Evolutionary conservation across 2,797 vertebrate species (phyloP).

Genomic region (Peromyscus melanophrys): DNA sequence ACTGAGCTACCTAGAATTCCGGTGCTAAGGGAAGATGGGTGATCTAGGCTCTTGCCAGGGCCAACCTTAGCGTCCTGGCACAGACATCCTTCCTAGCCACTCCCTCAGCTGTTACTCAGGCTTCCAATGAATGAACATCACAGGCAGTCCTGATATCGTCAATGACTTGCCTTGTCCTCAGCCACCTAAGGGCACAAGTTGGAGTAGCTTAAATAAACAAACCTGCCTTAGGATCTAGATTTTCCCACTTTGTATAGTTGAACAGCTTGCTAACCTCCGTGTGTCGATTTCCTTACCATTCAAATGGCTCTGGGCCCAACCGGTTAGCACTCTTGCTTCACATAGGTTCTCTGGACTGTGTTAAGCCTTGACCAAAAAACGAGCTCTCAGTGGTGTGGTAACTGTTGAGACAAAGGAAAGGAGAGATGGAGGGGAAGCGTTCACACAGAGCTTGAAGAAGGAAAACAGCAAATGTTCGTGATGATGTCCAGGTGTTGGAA

Average conservation of each 20-base stretch:
- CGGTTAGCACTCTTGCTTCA: background rate
- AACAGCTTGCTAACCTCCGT: background rate
- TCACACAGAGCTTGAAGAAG: background rate
- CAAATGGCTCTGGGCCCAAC: background rate
- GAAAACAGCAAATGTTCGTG: background rate
- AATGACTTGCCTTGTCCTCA: background rate
- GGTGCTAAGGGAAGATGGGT: background rate
- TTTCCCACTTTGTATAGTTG: conserved; percentile 32
- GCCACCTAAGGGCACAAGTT: background rate
- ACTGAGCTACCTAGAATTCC: background rate
- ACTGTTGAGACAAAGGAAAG: background rate
- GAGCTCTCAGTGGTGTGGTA: background rate
- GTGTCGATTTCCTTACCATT: conserved; percentile 33
- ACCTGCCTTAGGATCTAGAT: conserved; percentile 6
- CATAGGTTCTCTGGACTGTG: background rate
- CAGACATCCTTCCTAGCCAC: accelerated
- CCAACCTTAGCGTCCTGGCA: background rate
- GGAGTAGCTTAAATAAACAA: background rate
- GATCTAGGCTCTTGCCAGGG: background rate
- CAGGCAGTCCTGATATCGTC: background rate
- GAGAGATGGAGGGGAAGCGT: background rate
- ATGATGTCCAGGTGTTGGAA: background rate
- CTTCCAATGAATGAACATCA: background rate
- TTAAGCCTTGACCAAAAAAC: background rate
- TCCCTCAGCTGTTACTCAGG: background rate